Evolutionary conservation across 2,113 vertebrate genomes (phyloP).

Genomic region (Hippocampus barbouri): DNA sequence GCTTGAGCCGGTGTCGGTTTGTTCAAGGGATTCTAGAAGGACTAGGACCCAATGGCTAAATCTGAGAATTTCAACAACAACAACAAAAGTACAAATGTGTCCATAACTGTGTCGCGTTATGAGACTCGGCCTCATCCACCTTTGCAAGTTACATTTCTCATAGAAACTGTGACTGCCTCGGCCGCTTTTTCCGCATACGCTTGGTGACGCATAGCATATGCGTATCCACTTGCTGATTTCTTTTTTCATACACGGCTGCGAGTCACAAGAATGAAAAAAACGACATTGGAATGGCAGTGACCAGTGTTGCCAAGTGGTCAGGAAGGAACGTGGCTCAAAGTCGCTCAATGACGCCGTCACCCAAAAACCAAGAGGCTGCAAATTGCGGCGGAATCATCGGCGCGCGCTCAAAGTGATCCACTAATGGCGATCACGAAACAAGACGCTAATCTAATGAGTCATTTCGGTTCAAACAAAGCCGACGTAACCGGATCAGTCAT

Average conservation of each 20-base stretch:
- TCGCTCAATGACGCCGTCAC: too few species aligned
- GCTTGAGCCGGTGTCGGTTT: conserved; percentile 47
- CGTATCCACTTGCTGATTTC: too few species aligned
- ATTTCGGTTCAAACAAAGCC: conserved; percentile 69
- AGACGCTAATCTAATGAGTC: conserved; percentile 71
- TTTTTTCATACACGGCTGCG: too few species aligned
- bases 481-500: conserved; percentile 68
- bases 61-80: neutral
- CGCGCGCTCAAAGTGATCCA: conserved; percentile 43
- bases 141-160: neutral
- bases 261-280: too few species aligned
- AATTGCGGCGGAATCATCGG: conserved; percentile 37
- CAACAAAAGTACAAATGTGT: neutral
- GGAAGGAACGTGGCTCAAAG: too few species aligned
- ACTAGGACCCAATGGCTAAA: neutral
- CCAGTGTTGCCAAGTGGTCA: too few species aligned
- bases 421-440: conserved; percentile 57
- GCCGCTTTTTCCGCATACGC: neutral
- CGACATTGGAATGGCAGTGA: too few species aligned
- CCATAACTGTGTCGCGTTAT: neutral
- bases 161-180: neutral
- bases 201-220: neutral
- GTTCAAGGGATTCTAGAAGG: conserved; percentile 37
- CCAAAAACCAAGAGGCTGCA: conserved; percentile 21
- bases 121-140: neutral